Evolutionary conservation across 2,797 vertebrate species (phyloP), one percentile per base, ranked within the genome.

Genomic region (Anguilla marmorata): DNA sequence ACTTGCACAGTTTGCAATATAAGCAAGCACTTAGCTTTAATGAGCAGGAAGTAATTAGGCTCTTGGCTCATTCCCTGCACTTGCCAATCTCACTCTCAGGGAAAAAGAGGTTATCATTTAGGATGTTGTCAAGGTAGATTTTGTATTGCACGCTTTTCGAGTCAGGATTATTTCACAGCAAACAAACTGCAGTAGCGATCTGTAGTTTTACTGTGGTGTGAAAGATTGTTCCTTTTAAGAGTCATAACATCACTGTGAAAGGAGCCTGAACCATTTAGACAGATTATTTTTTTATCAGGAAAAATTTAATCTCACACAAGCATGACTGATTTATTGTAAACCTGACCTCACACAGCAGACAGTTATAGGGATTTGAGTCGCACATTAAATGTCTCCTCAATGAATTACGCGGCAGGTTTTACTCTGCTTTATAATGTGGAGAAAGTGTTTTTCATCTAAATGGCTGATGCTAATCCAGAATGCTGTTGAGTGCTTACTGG

Each of bases 391-490:
- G 8, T 58, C 84, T 56, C 84, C 1, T 8, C 14, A 54, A 58
- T 85, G 24, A 85, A 33, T 85, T 56, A 85, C 16, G 5, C 3
- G 0, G 24, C 84, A 58, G 52, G 52, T 85, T 9, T 33, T 37
- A 19, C 27, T 56, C 52, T 58, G 37, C n/a, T 54, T 84, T 27
- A 52, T 84, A 84, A 84, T 84, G 52, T 60, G 9, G 54, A 30
- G 48, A 58, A 24, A 56, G n/a, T 85, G 84, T 56, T 85, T 58
- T 74, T 58, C 56, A 0, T 27, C 50, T 19, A 19, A 27, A 85
- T 19, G 52, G 84, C 19, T 85, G n/a, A 27, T 85, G 21, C 54
- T 85, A 56, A 85, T 85, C 54, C 84, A 85, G 54, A 54, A 85
- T 33, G 12, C 52, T 33, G 54, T 85, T 85, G 48, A 85, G 52